These are phyloP conservation scores for Chymomyza procnemis DNA, from an alignment of 2,888 invertebrate species.

Conservation along the genomic window DNA sequence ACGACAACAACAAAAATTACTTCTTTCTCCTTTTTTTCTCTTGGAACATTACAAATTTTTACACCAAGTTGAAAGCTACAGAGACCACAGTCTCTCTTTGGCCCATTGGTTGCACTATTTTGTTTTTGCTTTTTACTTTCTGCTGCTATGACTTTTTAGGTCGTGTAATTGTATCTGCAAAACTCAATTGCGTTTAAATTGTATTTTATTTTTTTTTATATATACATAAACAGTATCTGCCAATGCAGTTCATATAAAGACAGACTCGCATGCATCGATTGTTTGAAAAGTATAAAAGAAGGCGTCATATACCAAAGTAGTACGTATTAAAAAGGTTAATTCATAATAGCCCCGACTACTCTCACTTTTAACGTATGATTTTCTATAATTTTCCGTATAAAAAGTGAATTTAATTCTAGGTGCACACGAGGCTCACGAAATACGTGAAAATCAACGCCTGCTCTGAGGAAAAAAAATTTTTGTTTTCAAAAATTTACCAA, in stretches of 20 bases:
- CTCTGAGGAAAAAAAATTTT: too few relatives aligned
- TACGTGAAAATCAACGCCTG: too few relatives aligned
- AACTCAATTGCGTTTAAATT: conserved; percentile 60
- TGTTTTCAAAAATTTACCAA: too few relatives aligned
- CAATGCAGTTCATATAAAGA: not conserved
- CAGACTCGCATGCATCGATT: not conserved
- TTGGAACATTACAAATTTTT: not conserved
- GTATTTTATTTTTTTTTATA: conserved; percentile 36
- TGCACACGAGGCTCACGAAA: not conserved
- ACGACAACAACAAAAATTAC: not conserved
- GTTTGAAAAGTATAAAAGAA: not conserved
- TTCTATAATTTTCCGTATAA: too few relatives aligned
- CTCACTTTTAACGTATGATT: too few relatives aligned
- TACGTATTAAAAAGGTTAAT: too few relatives aligned
- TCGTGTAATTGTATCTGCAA: conserved; percentile 64
- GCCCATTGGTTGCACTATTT: conserved; percentile 20
- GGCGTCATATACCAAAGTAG: too few relatives aligned
- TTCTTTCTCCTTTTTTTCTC: not conserved
- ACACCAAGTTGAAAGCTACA: conserved; percentile 11
- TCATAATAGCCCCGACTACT: too few relatives aligned
- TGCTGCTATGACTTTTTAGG: conserved; percentile 73
- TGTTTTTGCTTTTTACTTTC: conserved; percentile 58
- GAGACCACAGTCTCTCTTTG: conserved; percentile 14
- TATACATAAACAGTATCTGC: not conserved
- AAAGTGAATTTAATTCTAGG: too few relatives aligned